A percentile compares a stretch with the other conserved stretches of the same genome.
phyloP scores from a whole-genome alignment of 2,113 vertebrate genomes.

The Osmerus mordax region DNA sequence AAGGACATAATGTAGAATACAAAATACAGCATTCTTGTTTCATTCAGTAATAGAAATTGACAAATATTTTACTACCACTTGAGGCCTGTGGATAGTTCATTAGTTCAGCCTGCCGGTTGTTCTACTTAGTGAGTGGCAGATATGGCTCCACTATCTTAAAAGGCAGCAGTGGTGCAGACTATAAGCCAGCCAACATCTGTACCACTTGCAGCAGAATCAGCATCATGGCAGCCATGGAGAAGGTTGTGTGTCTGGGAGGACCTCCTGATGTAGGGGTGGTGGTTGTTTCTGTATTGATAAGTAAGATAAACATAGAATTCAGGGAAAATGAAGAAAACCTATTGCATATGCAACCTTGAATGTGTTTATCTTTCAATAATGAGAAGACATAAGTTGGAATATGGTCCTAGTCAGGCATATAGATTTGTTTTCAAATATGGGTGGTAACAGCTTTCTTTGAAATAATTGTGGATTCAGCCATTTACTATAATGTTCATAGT shows the following conservation, averaged over 20 bases:
- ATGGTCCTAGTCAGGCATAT: no score
- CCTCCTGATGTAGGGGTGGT: constrained; percentile 32
- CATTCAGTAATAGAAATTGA: no score
- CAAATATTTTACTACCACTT: no score
- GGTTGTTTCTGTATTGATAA: constrained; percentile 33
- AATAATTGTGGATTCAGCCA: no score
- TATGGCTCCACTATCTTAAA: background rate
- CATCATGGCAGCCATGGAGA: constrained; percentile 33
- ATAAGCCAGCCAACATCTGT: constrained; percentile 33
- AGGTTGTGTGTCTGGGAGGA: constrained; percentile 9
- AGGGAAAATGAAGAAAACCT: background rate
- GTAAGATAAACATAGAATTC: background rate
- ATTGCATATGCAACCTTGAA: background rate
- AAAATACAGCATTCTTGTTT: no score
- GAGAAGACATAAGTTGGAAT: background rate
- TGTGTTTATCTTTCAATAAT: background rate
- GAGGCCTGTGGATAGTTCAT: background rate
- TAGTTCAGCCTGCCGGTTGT: background rate
- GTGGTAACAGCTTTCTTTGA: no score
- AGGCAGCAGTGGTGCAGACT: constrained; percentile 15
- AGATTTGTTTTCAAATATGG: no score
- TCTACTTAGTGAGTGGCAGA: background rate
- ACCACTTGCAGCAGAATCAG: constrained; percentile 39
- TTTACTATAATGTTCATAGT: no score
- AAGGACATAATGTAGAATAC: no score